phyloP scores from a whole-genome alignment of 1,140 invertebrate species.

The Rhagoletis pomonella region DNA sequence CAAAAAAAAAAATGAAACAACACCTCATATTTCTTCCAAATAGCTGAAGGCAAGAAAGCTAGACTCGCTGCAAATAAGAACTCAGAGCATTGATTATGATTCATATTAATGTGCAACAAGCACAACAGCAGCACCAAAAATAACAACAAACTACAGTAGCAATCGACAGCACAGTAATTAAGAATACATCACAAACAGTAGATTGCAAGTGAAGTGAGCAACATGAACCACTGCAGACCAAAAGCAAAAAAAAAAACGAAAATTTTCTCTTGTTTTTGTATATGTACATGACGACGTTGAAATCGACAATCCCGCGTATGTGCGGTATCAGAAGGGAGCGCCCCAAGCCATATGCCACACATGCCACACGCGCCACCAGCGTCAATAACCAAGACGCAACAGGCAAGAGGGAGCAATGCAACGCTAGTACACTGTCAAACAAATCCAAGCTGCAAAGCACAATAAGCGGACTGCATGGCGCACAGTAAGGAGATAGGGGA shows the following conservation, averaged over 20 bases:
- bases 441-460: no score
- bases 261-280: not conserved
- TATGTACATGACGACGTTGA: not conserved
- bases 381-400: not conserved
- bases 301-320: not conserved
- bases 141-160: not conserved
- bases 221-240: not conserved
- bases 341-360: not conserved
- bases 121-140: no score
- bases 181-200: conserved; percentile 35
- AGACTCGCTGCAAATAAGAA: no score
- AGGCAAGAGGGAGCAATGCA: not conserved
- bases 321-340: not conserved
- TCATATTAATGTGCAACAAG: no score
- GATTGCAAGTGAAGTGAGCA: conserved; percentile 7
- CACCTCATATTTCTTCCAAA: no score
- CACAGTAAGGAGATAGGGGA: not conserved
- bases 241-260: not conserved
- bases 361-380: not conserved
- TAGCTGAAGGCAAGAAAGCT: no score
- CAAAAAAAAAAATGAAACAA: no score
- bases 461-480: not conserved
- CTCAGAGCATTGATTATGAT: no score
- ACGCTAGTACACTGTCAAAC: not conserved
- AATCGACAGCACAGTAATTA: conserved; percentile 40